Base-by-base conservation (phyloP, 2,113 vertebrate species). In the Blennius ocellaris region DNA sequence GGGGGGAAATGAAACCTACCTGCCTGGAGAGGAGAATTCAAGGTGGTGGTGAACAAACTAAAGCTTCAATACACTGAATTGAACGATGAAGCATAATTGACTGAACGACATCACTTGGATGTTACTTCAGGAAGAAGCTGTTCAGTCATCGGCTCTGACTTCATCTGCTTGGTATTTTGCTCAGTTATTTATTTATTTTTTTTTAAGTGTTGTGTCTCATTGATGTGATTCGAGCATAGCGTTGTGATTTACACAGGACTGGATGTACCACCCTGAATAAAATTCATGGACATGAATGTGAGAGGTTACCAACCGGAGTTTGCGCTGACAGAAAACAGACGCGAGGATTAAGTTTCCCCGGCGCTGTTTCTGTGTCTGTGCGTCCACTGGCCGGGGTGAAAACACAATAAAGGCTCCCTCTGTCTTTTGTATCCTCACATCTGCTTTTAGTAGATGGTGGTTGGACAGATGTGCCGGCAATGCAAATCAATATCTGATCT, bases 401-500 rank as follows among this genome's bases (percentile, higher is more conserved):
- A 65, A 73, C 58, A 65, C 40, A 57, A 58, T 14, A 60, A 21
- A 56, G 44, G 1, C 7, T 55, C 17, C 16, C 3, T 47, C 38
- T 49, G 4, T 67, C 52, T 71, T 47, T 56, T 57, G 11, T 53
- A 44, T 66, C 51, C 38, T 6, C 57, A 68, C 52, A 64, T 73
- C 63, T 40, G 44, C 68, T 69, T 60, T 16, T 56, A 48, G 37
- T 69, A 47, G 30, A 55, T 68, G 36, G 45, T 53, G 67, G 72
- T 52, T 57, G 44, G 51, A 62, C 39, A 36, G 9, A 40, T 16
- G 1, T 40, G 14, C 21, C 50, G 21, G 48, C 53, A 44, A 45
- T 65, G 49, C 53, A 64, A 70, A 72, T 80, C 62, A 83, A 53
- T 54, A 67, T 63, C 51, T 56, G 60, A 58, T 76, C 41, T 41